Evolutionary conservation across 2,888 invertebrate species (phyloP).

Genomic region (Cosmia trapezina): DNA sequence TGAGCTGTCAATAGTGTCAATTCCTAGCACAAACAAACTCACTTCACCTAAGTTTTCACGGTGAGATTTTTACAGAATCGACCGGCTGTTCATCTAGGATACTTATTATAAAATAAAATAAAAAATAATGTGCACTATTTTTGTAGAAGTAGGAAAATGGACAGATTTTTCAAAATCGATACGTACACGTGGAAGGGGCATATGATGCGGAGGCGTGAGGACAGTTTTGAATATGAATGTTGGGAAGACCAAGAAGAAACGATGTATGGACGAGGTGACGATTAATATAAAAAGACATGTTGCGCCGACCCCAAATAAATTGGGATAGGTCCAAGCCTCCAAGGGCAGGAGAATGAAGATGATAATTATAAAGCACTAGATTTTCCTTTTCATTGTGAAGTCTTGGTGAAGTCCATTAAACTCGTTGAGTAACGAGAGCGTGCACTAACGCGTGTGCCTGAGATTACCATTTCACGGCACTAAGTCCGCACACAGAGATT

Average conservation of each 20-base stretch:
- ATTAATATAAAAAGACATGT: too few relatives aligned
- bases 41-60: too few relatives aligned
- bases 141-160: not conserved
- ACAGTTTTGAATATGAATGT: not conserved
- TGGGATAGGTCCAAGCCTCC: too few relatives aligned
- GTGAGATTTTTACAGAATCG: too few relatives aligned
- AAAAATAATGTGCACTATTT: too few relatives aligned
- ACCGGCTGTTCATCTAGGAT: too few relatives aligned
- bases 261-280: not conserved
- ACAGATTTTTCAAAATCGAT: not conserved
- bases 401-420: not conserved
- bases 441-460: conserved; percentile 30
- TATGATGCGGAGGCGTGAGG: not conserved
- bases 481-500: not conserved
- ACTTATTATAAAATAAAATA: too few relatives aligned
- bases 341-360: not conserved
- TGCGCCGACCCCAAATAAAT: too few relatives aligned
- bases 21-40: too few relatives aligned
- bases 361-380: not conserved
- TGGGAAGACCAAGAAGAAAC: too few relatives aligned
- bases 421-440: conserved; percentile 37
- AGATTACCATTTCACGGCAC: conserved; percentile 42
- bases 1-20: too few relatives aligned
- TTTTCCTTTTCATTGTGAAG: conserved; percentile 16
- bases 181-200: too few relatives aligned